These are phyloP conservation scores for Nannoperca obscura DNA, from an alignment of 2,797 vertebrate genomes.

Conservation along the genomic window DNA sequence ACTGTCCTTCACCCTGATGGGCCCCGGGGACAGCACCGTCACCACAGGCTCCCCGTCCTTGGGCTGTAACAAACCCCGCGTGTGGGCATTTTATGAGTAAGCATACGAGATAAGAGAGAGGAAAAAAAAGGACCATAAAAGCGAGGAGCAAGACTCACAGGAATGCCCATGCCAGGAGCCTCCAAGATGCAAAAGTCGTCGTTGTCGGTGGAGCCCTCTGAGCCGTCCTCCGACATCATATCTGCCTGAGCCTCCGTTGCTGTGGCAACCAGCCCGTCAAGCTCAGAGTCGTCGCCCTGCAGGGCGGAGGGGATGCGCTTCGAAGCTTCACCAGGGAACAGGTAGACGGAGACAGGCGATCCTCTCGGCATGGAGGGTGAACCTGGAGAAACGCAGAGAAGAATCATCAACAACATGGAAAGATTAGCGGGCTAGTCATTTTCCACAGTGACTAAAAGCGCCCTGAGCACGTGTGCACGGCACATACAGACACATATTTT, in stretches of 20 bases:
- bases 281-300: constrained; percentile 73
- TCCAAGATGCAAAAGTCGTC: constrained; percentile 96
- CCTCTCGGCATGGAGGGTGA: constrained; percentile 81
- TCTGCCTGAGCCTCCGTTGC: constrained; percentile 82
- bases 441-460: background rate
- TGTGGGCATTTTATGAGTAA: constrained; percentile 5
- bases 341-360: constrained; percentile 91
- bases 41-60: constrained; percentile 92
- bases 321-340: constrained; percentile 90
- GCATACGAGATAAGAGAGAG: background rate
- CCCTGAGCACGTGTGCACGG: background rate
- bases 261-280: constrained; percentile 75
- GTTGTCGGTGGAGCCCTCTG: constrained; percentile 89
- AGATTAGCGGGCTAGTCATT: background rate
- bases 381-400: constrained; percentile 59
- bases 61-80: constrained; percentile 79
- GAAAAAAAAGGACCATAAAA: background rate
- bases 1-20: constrained; percentile 88
- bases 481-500: background rate
- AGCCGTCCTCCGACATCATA: constrained; percentile 84
- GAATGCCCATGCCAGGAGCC: constrained; percentile 93
- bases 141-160: constrained; percentile 79
- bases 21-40: constrained; percentile 85
- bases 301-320: constrained; percentile 64
- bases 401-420: background rate